Evolutionary conservation across 2,888 invertebrate species (phyloP).

Genomic region (Eremobia ochroleuca): DNA sequence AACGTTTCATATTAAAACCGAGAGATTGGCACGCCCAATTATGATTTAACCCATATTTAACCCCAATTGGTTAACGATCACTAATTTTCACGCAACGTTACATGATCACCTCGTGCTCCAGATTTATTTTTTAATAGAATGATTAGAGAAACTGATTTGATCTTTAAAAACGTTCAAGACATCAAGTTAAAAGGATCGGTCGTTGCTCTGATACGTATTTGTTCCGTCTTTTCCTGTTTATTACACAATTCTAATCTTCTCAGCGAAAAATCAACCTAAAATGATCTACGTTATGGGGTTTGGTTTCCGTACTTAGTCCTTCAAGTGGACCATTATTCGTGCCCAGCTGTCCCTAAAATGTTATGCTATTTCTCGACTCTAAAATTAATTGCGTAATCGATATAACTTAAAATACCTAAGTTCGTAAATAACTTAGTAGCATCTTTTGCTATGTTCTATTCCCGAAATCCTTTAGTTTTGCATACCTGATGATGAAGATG

Average conservation of each 20-base stretch:
- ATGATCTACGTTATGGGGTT: neutral
- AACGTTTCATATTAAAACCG: conserved; percentile 77
- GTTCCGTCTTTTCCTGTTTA: conserved; percentile 6
- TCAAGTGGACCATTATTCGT: neutral
- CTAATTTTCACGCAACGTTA: conserved; percentile 77
- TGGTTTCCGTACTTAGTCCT: neutral
- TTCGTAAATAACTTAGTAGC: neutral
- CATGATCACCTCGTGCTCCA: conserved; percentile 55
- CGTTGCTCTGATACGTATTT: conserved; percentile 8
- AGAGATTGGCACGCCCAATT: conserved; percentile 83
- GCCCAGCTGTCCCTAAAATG: neutral
- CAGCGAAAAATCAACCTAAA: neutral
- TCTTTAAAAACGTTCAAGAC: conserved; percentile 1
- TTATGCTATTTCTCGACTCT: neutral
- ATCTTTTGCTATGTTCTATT: too few species aligned
- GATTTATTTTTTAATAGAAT: conserved; percentile 52
- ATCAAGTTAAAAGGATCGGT: conserved; percentile 1
- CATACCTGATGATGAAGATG: too few species aligned
- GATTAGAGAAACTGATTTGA: conserved; percentile 16
- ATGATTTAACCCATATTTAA: conserved; percentile 86
- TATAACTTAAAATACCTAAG: neutral
- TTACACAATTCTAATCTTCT: neutral
- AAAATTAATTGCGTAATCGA: neutral
- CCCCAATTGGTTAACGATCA: conserved; percentile 83
- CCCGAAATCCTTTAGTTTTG: too few species aligned